A percentile compares a stretch with the other conserved stretches of the same genome.
These are phyloP conservation scores for Beris morrisii DNA, from an alignment of 2,888 invertebrate species.

Conservation along the genomic window DNA sequence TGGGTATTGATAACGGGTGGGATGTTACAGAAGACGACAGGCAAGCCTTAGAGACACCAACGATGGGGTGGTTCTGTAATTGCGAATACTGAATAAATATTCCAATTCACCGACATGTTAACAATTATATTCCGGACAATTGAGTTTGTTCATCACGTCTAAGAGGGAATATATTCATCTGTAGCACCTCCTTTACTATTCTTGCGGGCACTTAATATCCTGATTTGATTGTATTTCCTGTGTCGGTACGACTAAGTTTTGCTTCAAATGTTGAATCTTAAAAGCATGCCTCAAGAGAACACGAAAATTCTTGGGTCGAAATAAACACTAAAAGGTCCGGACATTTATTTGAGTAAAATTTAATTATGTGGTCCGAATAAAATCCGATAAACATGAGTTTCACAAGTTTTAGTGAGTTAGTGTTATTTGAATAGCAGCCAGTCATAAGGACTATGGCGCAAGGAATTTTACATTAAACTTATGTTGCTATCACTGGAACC, in stretches of 20 bases:
- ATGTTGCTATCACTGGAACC: no score
- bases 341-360: slow-evolving; percentile 15
- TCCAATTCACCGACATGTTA: slow-evolving; percentile 1
- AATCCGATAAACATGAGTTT: background rate
- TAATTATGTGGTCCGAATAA: slow-evolving; percentile 10
- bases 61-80: no score
- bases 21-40: no score
- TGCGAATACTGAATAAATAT: background rate
- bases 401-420: no score
- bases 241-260: background rate
- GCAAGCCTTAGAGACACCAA: no score
- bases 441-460: no score
- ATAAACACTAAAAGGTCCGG: background rate
- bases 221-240: background rate
- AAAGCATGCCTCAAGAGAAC: background rate
- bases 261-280: background rate
- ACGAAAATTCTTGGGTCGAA: background rate
- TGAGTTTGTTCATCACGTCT: slow-evolving; percentile 4
- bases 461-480: no score
- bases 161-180: background rate
- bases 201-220: background rate
- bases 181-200: background rate
- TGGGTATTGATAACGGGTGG: no score
- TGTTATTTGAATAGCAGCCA: no score
- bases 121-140: slow-evolving; percentile 21